Base-by-base conservation (phyloP, 2,888 invertebrate species). In the Nineta flava region DNA sequence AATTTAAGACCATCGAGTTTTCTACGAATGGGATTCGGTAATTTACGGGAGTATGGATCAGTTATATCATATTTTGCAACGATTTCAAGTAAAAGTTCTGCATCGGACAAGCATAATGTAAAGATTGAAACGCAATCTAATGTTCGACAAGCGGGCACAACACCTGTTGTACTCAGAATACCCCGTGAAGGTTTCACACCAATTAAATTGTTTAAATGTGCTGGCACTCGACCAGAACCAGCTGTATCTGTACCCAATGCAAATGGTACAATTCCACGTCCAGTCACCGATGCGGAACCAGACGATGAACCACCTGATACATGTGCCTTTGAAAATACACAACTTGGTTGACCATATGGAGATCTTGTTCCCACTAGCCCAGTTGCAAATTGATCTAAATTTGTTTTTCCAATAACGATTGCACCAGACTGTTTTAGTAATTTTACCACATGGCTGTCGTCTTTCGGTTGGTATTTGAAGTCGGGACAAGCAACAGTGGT, bases 351-450 rank as follows among this genome's bases (percentile, higher is more conserved):
- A 1, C 44, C 44, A 13, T 44, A 44, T 12, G 44, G 44, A 10
- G 44, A 44, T n/a, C 44, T 16, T 13, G 44, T 44, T 13, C 44
- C 44, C 7, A 44, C 44, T 19, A 44, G 35, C 21, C 99, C 99
- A 97, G 99, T 99, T 0, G 87, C 95, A 75, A 95, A 99, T 70
- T 99, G 93, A 69, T 99, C 99, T 66, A 99, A 74, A 68, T 99
- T 99, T 17, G 93, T 88, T 75, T 99, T 99, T 0, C 97, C 99
- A 31, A 96, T 69, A 2, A 96, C 65, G 54, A 92, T 72, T 6
- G 86, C 86, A 0, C 92, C 91, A 10, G 86, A 79, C 32, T 76
- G 64, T 38, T 75, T 65, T 45, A 97, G 68, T 58, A 77, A 78
- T 15, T 85, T 70, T 49, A 88, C 91, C 1, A 95, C 87, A 0